Percentiles rank a stretch among this genome's conserved stretches.
Evolutionary conservation across 2,888 invertebrate species (phyloP).

Genomic region (Ennomos erosarius): DNA sequence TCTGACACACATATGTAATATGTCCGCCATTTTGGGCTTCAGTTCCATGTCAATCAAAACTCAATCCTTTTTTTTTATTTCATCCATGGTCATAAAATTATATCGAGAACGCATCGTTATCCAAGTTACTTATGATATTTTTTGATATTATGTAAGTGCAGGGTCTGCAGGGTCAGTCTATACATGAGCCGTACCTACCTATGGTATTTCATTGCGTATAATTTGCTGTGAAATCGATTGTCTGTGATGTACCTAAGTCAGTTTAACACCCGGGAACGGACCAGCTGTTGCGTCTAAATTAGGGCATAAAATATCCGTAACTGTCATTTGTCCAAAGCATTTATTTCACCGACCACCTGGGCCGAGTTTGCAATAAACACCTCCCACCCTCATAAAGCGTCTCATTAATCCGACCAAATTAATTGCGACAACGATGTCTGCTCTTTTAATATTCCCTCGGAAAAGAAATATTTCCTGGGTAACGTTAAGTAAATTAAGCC

Average conservation of each 20-base stretch:
- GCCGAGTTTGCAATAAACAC: conserved; percentile 45
- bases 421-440: conserved; percentile 51
- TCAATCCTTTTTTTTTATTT: no score
- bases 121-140: no score
- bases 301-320: conserved; percentile 6
- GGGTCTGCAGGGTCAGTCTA: no score
- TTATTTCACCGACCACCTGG: conserved; percentile 14
- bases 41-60: no score
- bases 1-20: no score
- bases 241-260: conserved; percentile 5
- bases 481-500: conserved; percentile 54
- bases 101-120: no score
- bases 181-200: no score
- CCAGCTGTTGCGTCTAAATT: neutral
- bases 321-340: conserved; percentile 16
- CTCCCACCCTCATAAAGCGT: conserved; percentile 50
- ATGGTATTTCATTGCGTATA: neutral
- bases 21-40: no score
- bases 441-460: conserved; percentile 46
- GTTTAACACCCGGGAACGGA: conserved; percentile 4
- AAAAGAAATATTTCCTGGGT: conserved; percentile 45
- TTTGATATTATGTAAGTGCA: no score
- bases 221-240: conserved; percentile 2
- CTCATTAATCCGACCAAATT: conserved; percentile 61
- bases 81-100: no score